phyloP scores from a whole-genome alignment of 2,113 vertebrate genomes.

The Pungitius pungitius region DNA sequence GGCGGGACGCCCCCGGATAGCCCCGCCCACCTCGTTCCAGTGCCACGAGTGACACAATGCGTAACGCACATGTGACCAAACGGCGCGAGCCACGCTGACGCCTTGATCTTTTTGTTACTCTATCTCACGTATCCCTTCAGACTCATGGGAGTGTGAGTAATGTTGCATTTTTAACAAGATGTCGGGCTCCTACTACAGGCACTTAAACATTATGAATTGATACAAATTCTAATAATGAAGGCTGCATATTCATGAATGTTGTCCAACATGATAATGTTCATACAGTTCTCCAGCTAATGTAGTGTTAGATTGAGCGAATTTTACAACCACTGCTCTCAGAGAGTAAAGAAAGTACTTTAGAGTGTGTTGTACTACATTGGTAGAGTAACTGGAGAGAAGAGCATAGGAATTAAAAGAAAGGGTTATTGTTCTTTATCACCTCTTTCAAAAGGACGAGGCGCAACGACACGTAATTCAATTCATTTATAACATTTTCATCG shows the following conservation, averaged over 20 bases:
- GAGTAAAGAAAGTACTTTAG: not conserved
- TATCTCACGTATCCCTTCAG: not conserved
- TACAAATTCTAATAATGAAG: constrained; percentile 2
- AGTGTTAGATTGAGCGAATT: not conserved
- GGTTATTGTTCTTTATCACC: constrained; percentile 2
- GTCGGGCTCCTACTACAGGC: not conserved
- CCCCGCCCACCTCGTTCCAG: not conserved
- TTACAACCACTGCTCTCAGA: not conserved
- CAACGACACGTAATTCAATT: constrained; percentile 1
- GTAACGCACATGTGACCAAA: not conserved
- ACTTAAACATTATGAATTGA: constrained; percentile 13
- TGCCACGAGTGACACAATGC: not conserved
- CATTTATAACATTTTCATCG: not conserved
- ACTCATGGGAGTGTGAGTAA: not conserved
- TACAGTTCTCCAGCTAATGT: not conserved
- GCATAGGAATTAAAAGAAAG: not conserved
- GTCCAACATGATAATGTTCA: not conserved
- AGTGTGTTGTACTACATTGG: not conserved
- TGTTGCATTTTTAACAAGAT: constrained; percentile 28
- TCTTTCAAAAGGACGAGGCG: not conserved
- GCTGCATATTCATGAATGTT: not conserved
- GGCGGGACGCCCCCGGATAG: not conserved
- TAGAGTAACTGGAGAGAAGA: not conserved
- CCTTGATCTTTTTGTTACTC: not conserved
- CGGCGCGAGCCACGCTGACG: too few relatives aligned